A percentile compares a stretch with the other conserved stretches of the same genome.
These are phyloP conservation scores for Silvanus unidentatus DNA, from an alignment of 2,888 invertebrate genomes.

Conservation along the genomic window DNA sequence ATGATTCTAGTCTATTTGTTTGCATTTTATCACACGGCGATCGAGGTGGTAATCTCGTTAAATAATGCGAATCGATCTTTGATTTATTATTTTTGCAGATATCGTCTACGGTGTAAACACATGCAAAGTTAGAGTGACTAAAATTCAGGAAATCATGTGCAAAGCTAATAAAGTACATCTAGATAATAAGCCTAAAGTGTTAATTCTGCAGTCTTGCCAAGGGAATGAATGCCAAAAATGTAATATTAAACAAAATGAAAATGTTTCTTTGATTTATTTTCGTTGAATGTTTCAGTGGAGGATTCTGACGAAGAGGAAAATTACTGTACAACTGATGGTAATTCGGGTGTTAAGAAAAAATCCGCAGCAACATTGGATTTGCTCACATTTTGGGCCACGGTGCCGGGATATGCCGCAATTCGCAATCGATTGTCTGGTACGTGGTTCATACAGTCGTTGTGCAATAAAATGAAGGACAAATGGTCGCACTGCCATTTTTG, in stretches of 20 bases:
- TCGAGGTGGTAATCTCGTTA: constrained; percentile 30
- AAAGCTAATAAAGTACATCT: constrained; percentile 35
- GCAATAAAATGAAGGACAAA: constrained; percentile 29
- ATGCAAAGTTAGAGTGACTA: constrained; percentile 44
- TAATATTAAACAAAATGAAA: constrained; percentile 19
- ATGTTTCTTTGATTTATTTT: no score
- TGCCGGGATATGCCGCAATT: constrained; percentile 39
- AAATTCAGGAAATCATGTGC: constrained; percentile 46
- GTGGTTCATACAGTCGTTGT: constrained; percentile 42
- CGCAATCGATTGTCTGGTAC: constrained; percentile 35
- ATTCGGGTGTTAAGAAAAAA: constrained; percentile 19
- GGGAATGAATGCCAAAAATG: constrained; percentile 38
- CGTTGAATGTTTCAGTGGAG: no score
- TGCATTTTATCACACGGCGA: constrained; percentile 47
- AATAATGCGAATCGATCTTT: constrained; percentile 1
- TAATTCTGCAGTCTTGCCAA: constrained; percentile 57
- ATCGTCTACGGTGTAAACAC: constrained; percentile 50
- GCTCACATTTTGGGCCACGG: constrained; percentile 38
- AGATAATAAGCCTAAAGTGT: constrained; percentile 50
- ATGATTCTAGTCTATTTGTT: constrained; percentile 43
- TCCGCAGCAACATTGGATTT: constrained; percentile 32
- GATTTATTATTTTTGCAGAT: constrained; percentile 32
- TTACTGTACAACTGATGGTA: constrained; percentile 24
- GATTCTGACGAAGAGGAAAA: constrained; percentile 17
- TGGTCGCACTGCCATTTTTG: constrained; percentile 32